Base-by-base conservation (phyloP, 2,888 invertebrate genomes). In the Cephus spinipes region DNA sequence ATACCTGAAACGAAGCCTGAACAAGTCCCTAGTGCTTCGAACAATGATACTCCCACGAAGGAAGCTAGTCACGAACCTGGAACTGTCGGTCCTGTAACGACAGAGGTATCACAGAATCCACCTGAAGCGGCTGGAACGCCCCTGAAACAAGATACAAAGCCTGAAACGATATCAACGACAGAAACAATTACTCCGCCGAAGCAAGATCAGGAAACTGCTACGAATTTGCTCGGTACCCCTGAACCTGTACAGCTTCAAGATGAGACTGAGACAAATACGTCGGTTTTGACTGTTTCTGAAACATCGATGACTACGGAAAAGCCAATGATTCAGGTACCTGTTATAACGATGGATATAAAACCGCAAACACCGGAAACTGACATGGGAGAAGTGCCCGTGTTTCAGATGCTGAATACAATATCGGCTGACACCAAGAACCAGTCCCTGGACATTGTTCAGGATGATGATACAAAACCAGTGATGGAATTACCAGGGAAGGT, bases 241-340 rank as follows among this genome's bases (percentile, higher is more conserved):
- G 71, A 71, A 32, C 31, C 31, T 6, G 32, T 15, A 6, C 15
- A 71, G 71, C 12, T 71, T 31, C 12, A 71, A 2, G 15, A 32
- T 15, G 12, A 71, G 15, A 6, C 71, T 31, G 31, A 15, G 71
- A 71, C 71, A 6, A 32, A 31, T 31, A 30, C 30, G 30, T 11
- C 71, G 30, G 75, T 76, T 15, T 36, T n/a, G 33, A 12, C 68
- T 30, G 12, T 34, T 3, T 33, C 30, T 31, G 33, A n/a, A 12
- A 12, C 69, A 3, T 4, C 32, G 15, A 34, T 12, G 4, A 68
- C 23, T 30, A 75, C 85, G 12, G 89, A 89, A 77, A 89, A 88
- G 75, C 86, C 90, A 11, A 91, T 90, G 91, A 89, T 91, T 73
- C 90, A 88, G 68, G 90, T 91, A 33, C 86, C 90, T 11, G 88